phyloP scores from a whole-genome alignment of 2,888 invertebrate species.

The Zygothrica quintamaculata region DNA sequence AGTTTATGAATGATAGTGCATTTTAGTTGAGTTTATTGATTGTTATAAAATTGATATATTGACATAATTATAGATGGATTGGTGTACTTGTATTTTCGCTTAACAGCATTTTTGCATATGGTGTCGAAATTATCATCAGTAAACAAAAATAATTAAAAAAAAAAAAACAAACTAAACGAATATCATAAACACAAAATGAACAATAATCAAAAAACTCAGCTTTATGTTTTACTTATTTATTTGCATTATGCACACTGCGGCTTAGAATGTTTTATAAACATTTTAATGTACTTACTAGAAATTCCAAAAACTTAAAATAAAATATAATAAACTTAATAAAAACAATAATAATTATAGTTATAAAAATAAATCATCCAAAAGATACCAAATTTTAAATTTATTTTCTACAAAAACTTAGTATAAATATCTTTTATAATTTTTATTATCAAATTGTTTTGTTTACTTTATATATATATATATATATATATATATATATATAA shows the following conservation, averaged over 20 bases:
- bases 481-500: constrained; percentile 2
- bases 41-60: constrained; percentile 57
- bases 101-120: constrained; percentile 62
- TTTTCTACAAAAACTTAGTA: constrained; percentile 40
- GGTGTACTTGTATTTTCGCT: constrained; percentile 67
- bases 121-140: constrained; percentile 34
- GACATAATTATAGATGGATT: constrained; percentile 47
- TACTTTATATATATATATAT: constrained; percentile 6
- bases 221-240: constrained; percentile 79
- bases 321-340: constrained; percentile 21
- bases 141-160: constrained; percentile 6
- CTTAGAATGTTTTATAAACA: constrained; percentile 79
- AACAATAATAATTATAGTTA: constrained; percentile 6
- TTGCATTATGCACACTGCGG: constrained; percentile 84
- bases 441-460: constrained; percentile 29
- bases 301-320: constrained; percentile 36
- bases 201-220: constrained; percentile 77
- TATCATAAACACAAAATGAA: constrained; percentile 13
- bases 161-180: constrained; percentile 15
- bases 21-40: constrained; percentile 81
- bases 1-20: constrained; percentile 76
- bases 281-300: constrained; percentile 60
- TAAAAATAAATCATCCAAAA: constrained; percentile 42
- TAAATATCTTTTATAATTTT: constrained; percentile 32
- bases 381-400: constrained; percentile 45